Conservation (phyloP, 2,888 invertebrate species). For the Athalia rosae region DNA sequence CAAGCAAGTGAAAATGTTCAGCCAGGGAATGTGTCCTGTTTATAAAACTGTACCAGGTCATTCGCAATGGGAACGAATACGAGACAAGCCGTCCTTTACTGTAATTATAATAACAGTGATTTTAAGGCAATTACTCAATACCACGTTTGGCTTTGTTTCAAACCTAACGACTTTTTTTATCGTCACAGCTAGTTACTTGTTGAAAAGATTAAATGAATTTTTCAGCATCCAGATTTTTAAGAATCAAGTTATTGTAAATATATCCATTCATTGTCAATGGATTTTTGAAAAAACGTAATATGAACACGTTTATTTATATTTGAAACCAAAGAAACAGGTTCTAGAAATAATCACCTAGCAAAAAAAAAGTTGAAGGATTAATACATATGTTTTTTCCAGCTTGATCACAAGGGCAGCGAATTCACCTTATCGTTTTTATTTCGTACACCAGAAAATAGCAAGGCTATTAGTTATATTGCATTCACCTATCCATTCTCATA, state of each 20-base stretch:
- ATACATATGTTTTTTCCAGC: conserved; percentile 75
- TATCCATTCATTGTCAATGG: no score
- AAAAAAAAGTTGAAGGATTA: no score
- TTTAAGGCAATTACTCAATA: no score
- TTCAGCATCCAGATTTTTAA: no score
- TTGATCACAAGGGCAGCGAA: conserved; percentile 79
- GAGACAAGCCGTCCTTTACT: conserved; percentile 85
- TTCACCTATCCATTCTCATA: conserved; percentile 95
- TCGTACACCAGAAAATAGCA: conserved; percentile 81
- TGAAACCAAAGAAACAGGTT: no score
- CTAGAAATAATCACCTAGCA: no score
- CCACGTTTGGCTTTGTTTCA: no score
- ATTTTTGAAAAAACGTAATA: no score
- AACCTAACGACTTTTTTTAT: no score
- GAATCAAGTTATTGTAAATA: not conserved
- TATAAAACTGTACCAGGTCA: conserved; percentile 84
- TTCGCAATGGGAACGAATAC: conserved; percentile 88
- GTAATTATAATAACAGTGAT: conserved; percentile 73
- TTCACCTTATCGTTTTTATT: conserved; percentile 86
- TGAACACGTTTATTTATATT: no score
- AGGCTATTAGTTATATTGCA: conserved; percentile 88
- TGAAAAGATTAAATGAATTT: no score
- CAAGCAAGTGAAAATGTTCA: conserved; percentile 92
- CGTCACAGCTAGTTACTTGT: no score
- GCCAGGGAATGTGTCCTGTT: conserved; percentile 93